Evolutionary conservation across 2,113 vertebrate species (phyloP).

Genomic region (Antennarius striatus): DNA sequence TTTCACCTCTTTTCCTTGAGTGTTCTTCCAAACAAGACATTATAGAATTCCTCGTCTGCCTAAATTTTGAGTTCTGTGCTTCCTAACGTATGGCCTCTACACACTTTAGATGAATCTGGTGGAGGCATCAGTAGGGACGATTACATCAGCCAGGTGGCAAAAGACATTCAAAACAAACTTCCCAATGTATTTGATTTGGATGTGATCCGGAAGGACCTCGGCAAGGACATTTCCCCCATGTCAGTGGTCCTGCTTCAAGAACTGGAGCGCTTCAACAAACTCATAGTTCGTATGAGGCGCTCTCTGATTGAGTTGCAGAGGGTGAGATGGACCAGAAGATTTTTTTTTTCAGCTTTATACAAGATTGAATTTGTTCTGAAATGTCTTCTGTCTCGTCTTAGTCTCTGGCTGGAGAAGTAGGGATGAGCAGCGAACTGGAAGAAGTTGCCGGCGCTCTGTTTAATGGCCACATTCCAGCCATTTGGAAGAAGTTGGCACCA

Average conservation of each 20-base stretch:
- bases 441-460: slow-evolving; percentile 90
- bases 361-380: not conserved
- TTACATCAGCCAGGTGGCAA: slow-evolving; percentile 87
- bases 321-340: slow-evolving; percentile 67
- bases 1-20: not conserved
- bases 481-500: slow-evolving; percentile 92
- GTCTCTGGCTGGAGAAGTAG: slow-evolving; percentile 94
- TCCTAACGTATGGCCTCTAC: not conserved
- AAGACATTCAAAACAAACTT: slow-evolving; percentile 90
- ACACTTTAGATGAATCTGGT: slow-evolving; percentile 83
- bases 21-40: not conserved
- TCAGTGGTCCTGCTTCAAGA: slow-evolving; percentile 94
- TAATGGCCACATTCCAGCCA: slow-evolving; percentile 87
- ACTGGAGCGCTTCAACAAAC: slow-evolving; percentile 90
- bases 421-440: slow-evolving; percentile 94
- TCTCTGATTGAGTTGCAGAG: slow-evolving; percentile 88
- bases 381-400: slow-evolving; percentile 49
- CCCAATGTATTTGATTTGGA: slow-evolving; percentile 86
- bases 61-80: not conserved
- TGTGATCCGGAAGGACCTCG: slow-evolving; percentile 82
- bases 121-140: slow-evolving; percentile 87
- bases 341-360: not conserved
- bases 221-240: slow-evolving; percentile 79
- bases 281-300: slow-evolving; percentile 82
- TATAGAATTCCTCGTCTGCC: not conserved